These are phyloP conservation scores for Paradisaea rubra DNA, from an alignment of 2,113 vertebrate species.

Conservation along the genomic window DNA sequence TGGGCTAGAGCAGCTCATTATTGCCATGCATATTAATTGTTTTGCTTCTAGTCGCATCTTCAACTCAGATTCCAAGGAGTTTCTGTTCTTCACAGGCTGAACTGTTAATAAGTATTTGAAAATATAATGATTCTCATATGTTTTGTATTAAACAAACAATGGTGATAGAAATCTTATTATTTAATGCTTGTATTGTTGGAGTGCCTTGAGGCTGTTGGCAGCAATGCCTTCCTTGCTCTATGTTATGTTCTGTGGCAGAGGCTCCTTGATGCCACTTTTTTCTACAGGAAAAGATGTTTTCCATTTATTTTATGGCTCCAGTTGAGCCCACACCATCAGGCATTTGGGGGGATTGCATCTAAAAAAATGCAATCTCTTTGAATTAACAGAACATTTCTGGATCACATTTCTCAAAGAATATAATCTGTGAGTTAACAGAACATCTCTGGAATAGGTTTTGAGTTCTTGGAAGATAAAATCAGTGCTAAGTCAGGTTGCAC, in stretches of 20 bases:
- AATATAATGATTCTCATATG: conserved; percentile 3
- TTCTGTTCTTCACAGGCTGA: background rate
- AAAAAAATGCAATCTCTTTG: background rate
- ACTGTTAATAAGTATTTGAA: conserved; percentile 30
- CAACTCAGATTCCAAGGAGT: background rate
- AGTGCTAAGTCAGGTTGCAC: background rate
- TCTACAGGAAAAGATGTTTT: background rate
- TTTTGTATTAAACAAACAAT: conserved; percentile 41
- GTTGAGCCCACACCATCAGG: background rate
- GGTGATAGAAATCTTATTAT: conserved; percentile 42
- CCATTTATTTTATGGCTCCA: background rate
- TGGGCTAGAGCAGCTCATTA: background rate
- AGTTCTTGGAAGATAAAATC: background rate
- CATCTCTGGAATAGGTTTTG: background rate
- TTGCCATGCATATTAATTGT: background rate
- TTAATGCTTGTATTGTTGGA: conserved; percentile 32
- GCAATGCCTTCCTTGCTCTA: background rate
- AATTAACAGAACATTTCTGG: background rate
- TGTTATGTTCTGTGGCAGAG: background rate
- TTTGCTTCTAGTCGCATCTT: background rate
- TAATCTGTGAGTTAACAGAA: background rate
- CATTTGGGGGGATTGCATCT: background rate
- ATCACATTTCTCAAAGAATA: background rate
- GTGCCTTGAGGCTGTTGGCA: conserved; percentile 24
- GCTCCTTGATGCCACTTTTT: background rate